Base-by-base conservation (phyloP, 1,140 invertebrate genomes). In the Chrysomallon squamiferum region DNA sequence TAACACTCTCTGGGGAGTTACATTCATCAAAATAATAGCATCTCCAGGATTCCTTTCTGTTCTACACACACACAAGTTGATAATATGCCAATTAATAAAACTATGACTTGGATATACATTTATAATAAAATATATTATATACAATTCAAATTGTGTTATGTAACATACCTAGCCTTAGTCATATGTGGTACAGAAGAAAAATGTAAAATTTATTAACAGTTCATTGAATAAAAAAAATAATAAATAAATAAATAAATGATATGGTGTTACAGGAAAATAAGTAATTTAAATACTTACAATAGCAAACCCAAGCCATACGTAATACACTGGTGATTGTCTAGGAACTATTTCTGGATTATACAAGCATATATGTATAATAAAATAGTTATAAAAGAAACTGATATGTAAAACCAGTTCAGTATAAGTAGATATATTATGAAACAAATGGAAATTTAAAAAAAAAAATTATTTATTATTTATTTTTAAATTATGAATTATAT, bases 251-350 rank as follows among this genome's bases (percentile, higher is more conserved):
- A n/a, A n/a, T n/a, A n/a, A n/a, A n/a, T n/a, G n/a, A n/a, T n/a
- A n/a, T n/a, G n/a, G n/a, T n/a, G n/a, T n/a, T n/a, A n/a, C n/a
- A n/a, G n/a, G n/a, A n/a, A n/a, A n/a, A n/a, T n/a, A n/a, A n/a
- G 35, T 7, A 38, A 38, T 38, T 38, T 38, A 38, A 38, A 38
- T 38, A 88, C 88, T 89, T 88, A 97, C 95, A 62, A 90, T 58
- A 68, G 90, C 88, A 86, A 93, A 93, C 18, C 89, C 80, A 77
- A 91, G 89, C 92, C 94, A 97, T 18, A 94, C 82, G 75, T 89
- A 89, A 66, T 90, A 92, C 82, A 95, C 89, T 2, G 93, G 93
- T 72, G 89, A 88, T 56, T 86, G 87, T 2, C 85, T 77, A 45
- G 88, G 86, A 2, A 94, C 90, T 77, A 87, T 77, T 60, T n/a